Conservation (phyloP, 2,888 invertebrate species). For the Hirtodrosophila duncani region DNA sequence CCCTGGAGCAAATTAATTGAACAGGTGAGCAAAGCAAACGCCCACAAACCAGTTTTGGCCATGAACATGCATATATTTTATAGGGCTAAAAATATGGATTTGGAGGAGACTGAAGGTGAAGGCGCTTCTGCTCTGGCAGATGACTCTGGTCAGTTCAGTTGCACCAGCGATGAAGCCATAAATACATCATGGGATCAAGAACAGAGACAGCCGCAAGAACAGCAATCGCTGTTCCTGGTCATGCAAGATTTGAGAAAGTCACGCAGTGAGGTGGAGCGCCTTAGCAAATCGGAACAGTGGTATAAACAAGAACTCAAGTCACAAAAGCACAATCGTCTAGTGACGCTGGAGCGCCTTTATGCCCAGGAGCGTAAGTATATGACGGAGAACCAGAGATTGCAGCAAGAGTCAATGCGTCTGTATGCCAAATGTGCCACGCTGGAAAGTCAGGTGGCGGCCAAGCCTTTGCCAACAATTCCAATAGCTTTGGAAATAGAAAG, state of each 20-base stretch:
- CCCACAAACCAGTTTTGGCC: slow-evolving; percentile 12
- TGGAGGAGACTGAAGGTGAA: slow-evolving; percentile 25
- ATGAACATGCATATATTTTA: too few relatives aligned
- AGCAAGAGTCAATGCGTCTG: slow-evolving; percentile 69
- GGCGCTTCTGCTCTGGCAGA: slow-evolving; percentile 39
- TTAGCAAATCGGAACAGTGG: slow-evolving; percentile 76
- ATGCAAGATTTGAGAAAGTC: slow-evolving; percentile 69
- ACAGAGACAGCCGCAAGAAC: slow-evolving; percentile 47
- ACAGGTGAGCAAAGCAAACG: slow-evolving; percentile 3
- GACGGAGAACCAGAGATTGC: slow-evolving; percentile 74
- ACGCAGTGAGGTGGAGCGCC: slow-evolving; percentile 74
- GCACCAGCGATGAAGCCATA: slow-evolving; percentile 50
- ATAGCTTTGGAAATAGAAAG: neutral
- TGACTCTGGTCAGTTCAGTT: slow-evolving; percentile 65
- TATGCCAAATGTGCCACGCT: slow-evolving; percentile 64
- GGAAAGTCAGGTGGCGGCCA: slow-evolving; percentile 46
- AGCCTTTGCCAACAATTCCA: neutral
- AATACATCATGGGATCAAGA: neutral
- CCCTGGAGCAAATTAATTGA: too few relatives aligned
- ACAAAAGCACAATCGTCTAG: slow-evolving; percentile 72
- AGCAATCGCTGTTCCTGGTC: slow-evolving; percentile 56
- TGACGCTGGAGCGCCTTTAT: slow-evolving; percentile 75
- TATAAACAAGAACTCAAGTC: slow-evolving; percentile 74
- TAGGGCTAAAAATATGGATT: too few relatives aligned
- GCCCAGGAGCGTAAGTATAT: slow-evolving; percentile 76